Conservation (phyloP, 2,888 invertebrate species). For the Cephus rjabovi region DNA sequence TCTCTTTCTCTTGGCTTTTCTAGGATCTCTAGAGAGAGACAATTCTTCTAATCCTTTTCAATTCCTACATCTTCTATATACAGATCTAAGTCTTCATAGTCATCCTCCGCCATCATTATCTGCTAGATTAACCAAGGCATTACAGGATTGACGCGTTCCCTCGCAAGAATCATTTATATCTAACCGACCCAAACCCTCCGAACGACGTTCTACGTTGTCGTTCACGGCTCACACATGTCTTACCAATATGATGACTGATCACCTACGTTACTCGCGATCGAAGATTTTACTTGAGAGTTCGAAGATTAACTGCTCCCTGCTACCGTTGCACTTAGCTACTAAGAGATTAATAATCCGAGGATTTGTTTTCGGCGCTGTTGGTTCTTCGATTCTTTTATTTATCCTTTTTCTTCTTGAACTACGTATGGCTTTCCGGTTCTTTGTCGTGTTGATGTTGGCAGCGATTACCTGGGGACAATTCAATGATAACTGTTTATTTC, state of each 20-base stretch:
- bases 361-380: not conserved
- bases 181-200: not conserved
- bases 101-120: constrained; percentile 10
- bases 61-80: not conserved
- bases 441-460: not conserved
- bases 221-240: constrained; percentile 3
- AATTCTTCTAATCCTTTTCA: not conserved
- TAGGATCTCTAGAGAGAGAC: not conserved
- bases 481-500: too few relatives aligned
- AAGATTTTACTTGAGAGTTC: not conserved
- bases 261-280: not conserved
- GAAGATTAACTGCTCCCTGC: not conserved
- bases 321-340: not conserved
- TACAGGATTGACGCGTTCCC: constrained; percentile 21
- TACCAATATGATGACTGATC: constrained; percentile 13
- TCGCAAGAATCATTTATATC: constrained; percentile 6
- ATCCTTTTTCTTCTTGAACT: not conserved
- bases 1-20: constrained; percentile 13
- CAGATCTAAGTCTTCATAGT: constrained; percentile 7
- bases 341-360: not conserved
- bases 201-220: constrained; percentile 5
- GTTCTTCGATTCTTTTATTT: not conserved
- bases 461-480: too few relatives aligned
- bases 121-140: constrained; percentile 20
- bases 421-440: not conserved